Evolutionary conservation across 2,888 invertebrate genomes (phyloP).

Genomic region (Prostheceraeus crozeri): DNA sequence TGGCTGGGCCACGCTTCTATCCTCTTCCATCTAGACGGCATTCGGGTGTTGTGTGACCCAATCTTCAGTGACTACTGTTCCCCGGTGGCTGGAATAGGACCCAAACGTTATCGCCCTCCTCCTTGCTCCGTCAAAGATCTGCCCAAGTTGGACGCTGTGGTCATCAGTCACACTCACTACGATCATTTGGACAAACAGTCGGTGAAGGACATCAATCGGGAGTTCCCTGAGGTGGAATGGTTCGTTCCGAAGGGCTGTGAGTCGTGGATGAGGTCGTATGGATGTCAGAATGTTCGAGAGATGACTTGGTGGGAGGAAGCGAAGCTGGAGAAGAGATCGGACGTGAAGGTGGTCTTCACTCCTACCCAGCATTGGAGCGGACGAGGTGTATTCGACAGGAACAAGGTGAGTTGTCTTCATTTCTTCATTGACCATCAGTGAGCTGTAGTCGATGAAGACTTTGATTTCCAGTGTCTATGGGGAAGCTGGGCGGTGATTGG

Average conservation of each 20-base stretch:
- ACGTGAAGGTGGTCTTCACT: conserved; percentile 38
- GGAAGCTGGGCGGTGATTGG: conserved; percentile 59
- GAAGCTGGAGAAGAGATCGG: conserved; percentile 16
- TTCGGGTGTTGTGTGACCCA: conserved; percentile 59
- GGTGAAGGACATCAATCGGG: conserved; percentile 47
- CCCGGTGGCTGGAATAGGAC: conserved; percentile 50
- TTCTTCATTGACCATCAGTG: not conserved
- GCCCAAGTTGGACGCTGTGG: conserved; percentile 57
- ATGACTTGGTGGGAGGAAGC: conserved; percentile 43
- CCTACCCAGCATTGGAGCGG: conserved; percentile 60
- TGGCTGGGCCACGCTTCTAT: conserved; percentile 60
- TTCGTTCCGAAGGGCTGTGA: conserved; percentile 58
- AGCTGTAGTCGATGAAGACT: conserved; percentile 35
- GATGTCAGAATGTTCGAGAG: conserved; percentile 20
- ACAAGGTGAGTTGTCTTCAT: conserved; percentile 49
- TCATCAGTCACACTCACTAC: conserved; percentile 60
- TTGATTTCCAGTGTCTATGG: conserved; percentile 59
- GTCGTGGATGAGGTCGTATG: conserved; percentile 52
- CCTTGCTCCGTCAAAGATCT: conserved; percentile 50
- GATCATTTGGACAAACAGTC: conserved; percentile 58
- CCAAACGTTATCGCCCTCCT: conserved; percentile 53
- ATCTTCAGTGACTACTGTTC: conserved; percentile 57
- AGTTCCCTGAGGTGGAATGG: conserved; percentile 51
- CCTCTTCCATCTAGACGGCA: conserved; percentile 57
- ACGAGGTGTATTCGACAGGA: conserved; percentile 55